Base-by-base conservation (phyloP, 2,797 vertebrate genomes). In the Prunella strophiata region DNA sequence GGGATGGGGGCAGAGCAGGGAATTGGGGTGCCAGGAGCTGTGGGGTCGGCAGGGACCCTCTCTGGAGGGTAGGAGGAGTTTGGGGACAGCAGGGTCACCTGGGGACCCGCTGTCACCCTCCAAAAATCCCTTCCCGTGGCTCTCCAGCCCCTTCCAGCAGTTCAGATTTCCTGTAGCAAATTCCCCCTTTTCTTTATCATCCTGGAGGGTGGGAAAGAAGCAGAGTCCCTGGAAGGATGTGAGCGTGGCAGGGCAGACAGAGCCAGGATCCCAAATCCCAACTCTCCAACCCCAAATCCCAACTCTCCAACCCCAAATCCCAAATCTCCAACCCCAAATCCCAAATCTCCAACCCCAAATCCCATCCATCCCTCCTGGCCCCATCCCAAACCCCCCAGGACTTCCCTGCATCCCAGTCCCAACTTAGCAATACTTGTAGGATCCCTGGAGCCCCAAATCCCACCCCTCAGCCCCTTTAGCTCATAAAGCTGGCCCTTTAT, bases 401-500 rank as follows among this genome's bases (percentile, higher is more conserved):
- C 11, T 9, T 52, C 9, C 62, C 5, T 20, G 4, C 52, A 34
- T 43, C 74, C 85, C 66, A 14, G 42, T 11, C 54, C 78, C 90
- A 17, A 85, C 5, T 71, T 81, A 94, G 95, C 96, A 96, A 97
- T 97, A 97, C 88, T 38, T 9, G 63, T 91, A 79, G 93, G 84
- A 93, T 34, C 83, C 92, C 93, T 7, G 42, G 62, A 93, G 62
- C 65, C 88, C 89, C 1, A 0, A 57, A 29, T 4, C 54, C 83
- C 42, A 3, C 38, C 93, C 80, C n/a, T 21, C 94, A 67, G 79
- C 91, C 85, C 95, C 73, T 62, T 72, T 91, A 71, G 95, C 95
- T 97, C 97, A 97, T 97, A 94, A 97, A 98, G 97, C 97, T 96
- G 96, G 93, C 93, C 97, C 97, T 98, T 97, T 97, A 96, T 98